Percentiles rank a stretch among this genome's conserved stretches.
Evolutionary conservation across 1,140 invertebrate genomes (phyloP).

Genomic region (Mycetomoellerius zeteki): DNA sequence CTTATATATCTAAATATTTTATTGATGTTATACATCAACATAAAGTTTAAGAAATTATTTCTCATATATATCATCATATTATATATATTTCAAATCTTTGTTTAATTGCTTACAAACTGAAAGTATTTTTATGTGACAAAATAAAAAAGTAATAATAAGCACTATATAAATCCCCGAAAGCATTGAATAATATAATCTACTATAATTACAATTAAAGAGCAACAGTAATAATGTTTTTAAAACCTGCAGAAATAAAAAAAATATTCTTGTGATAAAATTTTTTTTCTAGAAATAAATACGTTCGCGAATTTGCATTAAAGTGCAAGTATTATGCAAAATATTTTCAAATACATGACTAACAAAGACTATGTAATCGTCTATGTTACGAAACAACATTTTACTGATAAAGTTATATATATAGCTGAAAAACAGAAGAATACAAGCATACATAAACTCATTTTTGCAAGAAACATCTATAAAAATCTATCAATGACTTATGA

Average conservation of each 20-base stretch:
- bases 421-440: background rate
- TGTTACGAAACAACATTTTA: background rate
- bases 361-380: background rate
- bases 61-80: background rate
- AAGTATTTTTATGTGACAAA: background rate
- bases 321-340: background rate
- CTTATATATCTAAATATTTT: background rate
- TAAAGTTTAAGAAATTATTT: background rate
- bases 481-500: background rate
- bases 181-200: background rate
- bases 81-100: background rate
- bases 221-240: background rate
- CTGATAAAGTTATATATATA: background rate
- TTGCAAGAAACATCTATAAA: background rate
- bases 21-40: background rate
- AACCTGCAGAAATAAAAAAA: background rate
- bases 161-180: background rate
- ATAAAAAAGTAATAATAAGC: background rate
- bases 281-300: background rate
- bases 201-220: background rate
- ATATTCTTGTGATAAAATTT: background rate
- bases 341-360: background rate
- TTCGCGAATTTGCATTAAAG: background rate
- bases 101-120: background rate
- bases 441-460: background rate